Evolutionary conservation across 2,888 invertebrate species (phyloP).

Genomic region (Acleris literana): DNA sequence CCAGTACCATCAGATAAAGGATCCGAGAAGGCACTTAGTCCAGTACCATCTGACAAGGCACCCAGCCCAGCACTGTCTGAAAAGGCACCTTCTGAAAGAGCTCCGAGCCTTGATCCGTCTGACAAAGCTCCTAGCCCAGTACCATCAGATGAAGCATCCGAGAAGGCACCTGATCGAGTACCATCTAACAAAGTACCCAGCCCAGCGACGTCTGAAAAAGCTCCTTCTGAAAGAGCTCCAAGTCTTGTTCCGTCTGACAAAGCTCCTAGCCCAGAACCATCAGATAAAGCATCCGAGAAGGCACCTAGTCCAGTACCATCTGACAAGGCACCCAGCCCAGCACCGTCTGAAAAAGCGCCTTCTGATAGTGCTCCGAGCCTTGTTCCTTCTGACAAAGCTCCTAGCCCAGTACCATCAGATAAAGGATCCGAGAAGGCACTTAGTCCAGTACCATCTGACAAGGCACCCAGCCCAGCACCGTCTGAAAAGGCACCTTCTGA

Average conservation of each 20-base stretch:
- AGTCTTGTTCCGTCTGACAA: slow-evolving; percentile 23
- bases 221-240: slow-evolving; percentile 6
- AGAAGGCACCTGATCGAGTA: slow-evolving; percentile 15
- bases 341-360: neutral
- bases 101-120: slow-evolving; percentile 10
- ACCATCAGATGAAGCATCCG: slow-evolving; percentile 14
- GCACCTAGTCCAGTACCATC: slow-evolving; percentile 7
- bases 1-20: slow-evolving; percentile 19
- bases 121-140: slow-evolving; percentile 28
- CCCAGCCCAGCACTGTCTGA: neutral
- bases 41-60: slow-evolving; percentile 18
- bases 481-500: slow-evolving; percentile 4
- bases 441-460: slow-evolving; percentile 6
- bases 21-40: slow-evolving; percentile 25
- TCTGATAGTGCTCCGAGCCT: slow-evolving; percentile 8
- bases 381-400: neutral
- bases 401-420: slow-evolving; percentile 31
- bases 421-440: slow-evolving; percentile 20
- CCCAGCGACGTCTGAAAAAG: slow-evolving; percentile 16
- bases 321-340: slow-evolving; percentile 13
- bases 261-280: neutral
- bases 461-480: slow-evolving; percentile 6
- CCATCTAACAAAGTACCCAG: slow-evolving; percentile 7
- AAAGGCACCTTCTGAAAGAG: slow-evolving; percentile 4
- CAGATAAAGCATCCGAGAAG: slow-evolving; percentile 7